Evolutionary conservation across 2,888 invertebrate genomes (phyloP).

Genomic region (Sialis fuliginosa): DNA sequence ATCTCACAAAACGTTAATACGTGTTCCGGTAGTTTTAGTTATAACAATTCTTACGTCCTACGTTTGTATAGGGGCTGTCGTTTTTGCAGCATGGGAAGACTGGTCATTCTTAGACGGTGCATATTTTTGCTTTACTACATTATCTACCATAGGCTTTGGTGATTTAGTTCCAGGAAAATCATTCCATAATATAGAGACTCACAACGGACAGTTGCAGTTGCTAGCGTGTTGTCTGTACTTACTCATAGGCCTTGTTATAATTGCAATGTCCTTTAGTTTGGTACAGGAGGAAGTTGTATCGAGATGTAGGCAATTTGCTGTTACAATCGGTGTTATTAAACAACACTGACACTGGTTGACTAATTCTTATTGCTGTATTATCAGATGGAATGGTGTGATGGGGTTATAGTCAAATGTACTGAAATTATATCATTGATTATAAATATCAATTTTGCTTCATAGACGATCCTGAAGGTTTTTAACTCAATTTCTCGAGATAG

Average conservation of each 20-base stretch:
- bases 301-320: slow-evolving; percentile 52
- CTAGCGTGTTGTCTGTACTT: slow-evolving; percentile 66
- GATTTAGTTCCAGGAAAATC: slow-evolving; percentile 27
- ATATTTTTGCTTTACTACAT: slow-evolving; percentile 71
- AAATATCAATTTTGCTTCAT: no score
- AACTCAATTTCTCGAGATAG: no score
- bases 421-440: no score
- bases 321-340: slow-evolving; percentile 45
- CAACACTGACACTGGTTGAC: slow-evolving; percentile 18
- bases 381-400: no score
- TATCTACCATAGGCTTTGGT: slow-evolving; percentile 69
- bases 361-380: neutral
- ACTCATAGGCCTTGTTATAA: slow-evolving; percentile 58
- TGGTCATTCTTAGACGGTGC: slow-evolving; percentile 68
- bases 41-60: slow-evolving; percentile 52
- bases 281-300: slow-evolving; percentile 64
- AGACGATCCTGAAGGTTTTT: no score
- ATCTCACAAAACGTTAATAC: slow-evolving; percentile 14
- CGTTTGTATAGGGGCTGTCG: slow-evolving; percentile 56
- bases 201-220: slow-evolving; percentile 47
- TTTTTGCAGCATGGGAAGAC: slow-evolving; percentile 64
- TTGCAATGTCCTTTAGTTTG: slow-evolving; percentile 72
- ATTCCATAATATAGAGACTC: slow-evolving; percentile 11
- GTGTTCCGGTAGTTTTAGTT: slow-evolving; percentile 44
- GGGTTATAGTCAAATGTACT: no score